These are phyloP conservation scores for Eristalis intricaria DNA, from an alignment of 2,888 invertebrate genomes.

Conservation along the genomic window DNA sequence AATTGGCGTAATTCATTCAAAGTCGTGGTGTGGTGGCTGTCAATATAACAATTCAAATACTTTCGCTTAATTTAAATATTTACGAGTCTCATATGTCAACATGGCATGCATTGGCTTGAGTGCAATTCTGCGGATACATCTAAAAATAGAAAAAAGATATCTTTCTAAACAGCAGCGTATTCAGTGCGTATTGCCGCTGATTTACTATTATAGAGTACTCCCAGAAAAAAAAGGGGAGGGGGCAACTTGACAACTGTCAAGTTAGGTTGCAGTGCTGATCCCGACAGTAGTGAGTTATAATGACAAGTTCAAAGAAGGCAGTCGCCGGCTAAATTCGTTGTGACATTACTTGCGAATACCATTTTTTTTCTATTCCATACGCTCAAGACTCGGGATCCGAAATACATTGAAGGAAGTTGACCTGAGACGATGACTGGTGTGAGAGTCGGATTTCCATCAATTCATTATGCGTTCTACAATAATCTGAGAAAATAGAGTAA, in stretches of 20 bases:
- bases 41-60: conserved; percentile 63
- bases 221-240: background rate
- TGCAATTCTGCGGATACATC: background rate
- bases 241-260: conserved; percentile 51
- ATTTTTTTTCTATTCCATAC: background rate
- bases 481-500: background rate
- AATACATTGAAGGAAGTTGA: background rate
- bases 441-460: background rate
- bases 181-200: conserved; percentile 19
- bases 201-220: conserved; percentile 23
- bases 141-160: conserved; percentile 58
- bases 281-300: conserved; percentile 60
- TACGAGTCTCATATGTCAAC: conserved; percentile 69
- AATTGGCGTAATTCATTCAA: conserved; percentile 68
- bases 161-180: conserved; percentile 39
- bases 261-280: conserved; percentile 2
- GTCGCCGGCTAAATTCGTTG: conserved; percentile 32
- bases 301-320: conserved; percentile 62
- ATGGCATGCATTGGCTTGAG: conserved; percentile 61
- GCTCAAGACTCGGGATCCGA: background rate
- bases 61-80: conserved; percentile 69
- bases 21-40: conserved; percentile 31
- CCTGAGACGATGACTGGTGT: too few species aligned
- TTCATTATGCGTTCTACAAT: conserved; percentile 8
- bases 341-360: conserved; percentile 17